Evolutionary conservation across 2,113 vertebrate species (phyloP).

Genomic region (Neotoma lepida): DNA sequence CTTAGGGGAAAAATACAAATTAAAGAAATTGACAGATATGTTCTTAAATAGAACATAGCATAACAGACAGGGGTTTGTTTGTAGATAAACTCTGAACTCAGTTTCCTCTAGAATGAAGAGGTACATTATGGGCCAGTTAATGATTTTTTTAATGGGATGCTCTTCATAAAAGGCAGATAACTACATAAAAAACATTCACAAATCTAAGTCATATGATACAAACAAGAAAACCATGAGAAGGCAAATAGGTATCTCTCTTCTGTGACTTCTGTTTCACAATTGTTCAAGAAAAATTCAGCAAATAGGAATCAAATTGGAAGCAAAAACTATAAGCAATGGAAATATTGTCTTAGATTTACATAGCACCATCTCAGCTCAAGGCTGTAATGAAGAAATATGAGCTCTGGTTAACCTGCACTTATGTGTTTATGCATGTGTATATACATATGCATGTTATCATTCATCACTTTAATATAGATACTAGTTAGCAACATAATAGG

Average conservation of each 20-base stretch:
- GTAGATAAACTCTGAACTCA: background rate
- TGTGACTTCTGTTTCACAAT: conserved; percentile 2
- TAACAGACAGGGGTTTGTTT: background rate
- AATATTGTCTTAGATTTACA: background rate
- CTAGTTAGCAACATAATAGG: background rate
- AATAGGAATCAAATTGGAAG: conserved; percentile 43
- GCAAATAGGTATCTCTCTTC: background rate
- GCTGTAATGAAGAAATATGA: conserved; percentile 32
- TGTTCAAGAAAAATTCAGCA: conserved; percentile 10
- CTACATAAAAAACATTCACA: background rate
- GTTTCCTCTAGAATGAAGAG: background rate
- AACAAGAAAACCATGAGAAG: background rate
- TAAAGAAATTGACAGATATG: background rate
- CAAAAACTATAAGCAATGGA: background rate
- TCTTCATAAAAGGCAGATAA: background rate
- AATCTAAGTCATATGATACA: background rate
- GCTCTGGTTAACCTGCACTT: background rate
- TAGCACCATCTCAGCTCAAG: background rate
- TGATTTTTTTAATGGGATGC: background rate
- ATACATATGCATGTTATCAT: background rate
- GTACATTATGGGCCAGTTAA: background rate
- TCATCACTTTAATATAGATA: conserved; percentile 12
- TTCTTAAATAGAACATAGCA: background rate
- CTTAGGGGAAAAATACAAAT: background rate
- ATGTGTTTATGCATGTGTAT: background rate